Base-by-base conservation (phyloP, 2,113 vertebrate species). In the Leptocoma aspasia region DNA sequence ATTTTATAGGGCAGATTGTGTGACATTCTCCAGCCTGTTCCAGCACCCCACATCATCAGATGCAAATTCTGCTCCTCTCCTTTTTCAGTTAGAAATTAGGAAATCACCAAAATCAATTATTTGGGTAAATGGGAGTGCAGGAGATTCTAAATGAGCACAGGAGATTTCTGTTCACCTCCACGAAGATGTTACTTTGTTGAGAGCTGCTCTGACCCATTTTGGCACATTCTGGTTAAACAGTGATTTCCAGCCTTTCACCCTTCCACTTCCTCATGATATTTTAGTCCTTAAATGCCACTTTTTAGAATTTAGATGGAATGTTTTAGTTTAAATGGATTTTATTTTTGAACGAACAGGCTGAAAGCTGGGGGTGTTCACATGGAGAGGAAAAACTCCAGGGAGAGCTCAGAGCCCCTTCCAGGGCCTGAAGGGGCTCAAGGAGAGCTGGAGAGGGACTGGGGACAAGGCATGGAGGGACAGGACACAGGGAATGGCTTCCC, bases 241-340 rank as follows among this genome's bases (percentile, higher is more conserved):
- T 14, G 52, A 44, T 52, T 73, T 71, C 78, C 56, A 82, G 33
- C 47, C 19, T 11, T 47, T 71, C 42, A 21, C 20, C 1, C 30
- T 63, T 60, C 0, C 2, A 9, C 28, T 57, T 49, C 18, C 63
- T 76, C 9, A 2, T 1, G 5, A 1, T 19, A 6, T 52, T 69
- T 54, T 60, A n/a, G 6, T 37, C 33, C 20, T 80, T 28, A 49
- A 44, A 35, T 57, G 19, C 3, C 19, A 20, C 28, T 52, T 68
- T 13, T 47, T 53, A 61, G 81, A n/a, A 41, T 83, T 84, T 35
- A 59, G 31, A 44, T 31, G 24, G 26, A 72, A 10, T 2, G 0
- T 33, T 72, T 76, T 60, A 15, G 66, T 80, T 52, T 47, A 61
- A 82, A 56, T 56, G 19, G 68, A 65, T 57, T 73, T 66, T 45